phyloP scores from a whole-genome alignment of 2,113 vertebrate genomes.

The Pelusios castaneus region DNA sequence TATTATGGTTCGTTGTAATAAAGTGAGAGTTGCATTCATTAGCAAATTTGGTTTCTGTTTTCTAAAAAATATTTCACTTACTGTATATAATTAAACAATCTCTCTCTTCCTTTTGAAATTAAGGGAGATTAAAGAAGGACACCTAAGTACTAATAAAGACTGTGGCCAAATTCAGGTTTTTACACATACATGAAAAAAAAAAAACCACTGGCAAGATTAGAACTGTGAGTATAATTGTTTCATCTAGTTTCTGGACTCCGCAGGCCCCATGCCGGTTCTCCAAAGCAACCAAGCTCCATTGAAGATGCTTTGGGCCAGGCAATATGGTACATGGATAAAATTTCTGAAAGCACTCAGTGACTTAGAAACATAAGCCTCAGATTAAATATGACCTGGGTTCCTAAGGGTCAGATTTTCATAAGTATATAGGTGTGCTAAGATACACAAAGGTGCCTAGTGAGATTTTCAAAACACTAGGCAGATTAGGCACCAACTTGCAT shows the following conservation, averaged over 20 bases:
- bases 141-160: neutral
- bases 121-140: accelerated
- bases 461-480: neutral
- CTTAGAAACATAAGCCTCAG: neutral
- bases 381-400: neutral
- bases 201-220: neutral
- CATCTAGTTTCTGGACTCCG: accelerated
- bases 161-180: neutral
- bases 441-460: neutral
- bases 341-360: neutral
- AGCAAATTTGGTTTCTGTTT: accelerated
- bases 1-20: neutral
- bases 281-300: accelerated
- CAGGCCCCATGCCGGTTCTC: neutral
- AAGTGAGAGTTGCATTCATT: neutral
- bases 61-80: neutral
- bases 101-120: neutral
- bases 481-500: neutral
- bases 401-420: neutral
- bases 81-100: neutral
- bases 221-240: neutral
- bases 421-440: neutral
- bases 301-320: neutral
- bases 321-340: neutral
- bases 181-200: neutral